Conservation (phyloP, 2,113 vertebrate species). For the Cryptomyrus ogoouensis region DNA sequence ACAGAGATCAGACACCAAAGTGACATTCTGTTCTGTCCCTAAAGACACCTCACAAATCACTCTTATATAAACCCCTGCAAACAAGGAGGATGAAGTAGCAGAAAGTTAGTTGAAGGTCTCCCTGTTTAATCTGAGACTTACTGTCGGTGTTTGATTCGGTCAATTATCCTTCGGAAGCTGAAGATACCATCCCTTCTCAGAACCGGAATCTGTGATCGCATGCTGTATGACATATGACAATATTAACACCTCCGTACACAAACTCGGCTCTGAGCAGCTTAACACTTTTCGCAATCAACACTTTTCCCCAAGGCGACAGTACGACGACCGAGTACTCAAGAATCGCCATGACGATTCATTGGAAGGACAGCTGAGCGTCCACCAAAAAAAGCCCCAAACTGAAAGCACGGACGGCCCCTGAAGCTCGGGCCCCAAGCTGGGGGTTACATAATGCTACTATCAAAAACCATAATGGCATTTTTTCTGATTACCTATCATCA, state of each 20-base stretch:
- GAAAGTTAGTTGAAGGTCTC: neutral
- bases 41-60: neutral
- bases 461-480: neutral
- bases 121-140: neutral
- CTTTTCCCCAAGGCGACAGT: neutral
- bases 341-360: neutral
- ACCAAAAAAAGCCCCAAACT: neutral
- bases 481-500: neutral
- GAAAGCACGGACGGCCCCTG: neutral
- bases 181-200: neutral
- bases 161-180: neutral
- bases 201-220: neutral
- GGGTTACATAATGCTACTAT: neutral
- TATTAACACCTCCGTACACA: neutral
- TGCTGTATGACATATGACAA: neutral
- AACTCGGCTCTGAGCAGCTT: neutral
- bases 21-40: neutral
- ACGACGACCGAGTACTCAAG: neutral
- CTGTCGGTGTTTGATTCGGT: neutral
- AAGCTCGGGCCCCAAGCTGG: neutral
- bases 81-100: neutral
- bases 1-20: neutral
- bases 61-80: neutral
- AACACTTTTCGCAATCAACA: neutral
- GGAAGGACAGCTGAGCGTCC: neutral